Evolutionary conservation across 2,888 invertebrate species (phyloP).

Genomic region (Adela reaumurella): DNA sequence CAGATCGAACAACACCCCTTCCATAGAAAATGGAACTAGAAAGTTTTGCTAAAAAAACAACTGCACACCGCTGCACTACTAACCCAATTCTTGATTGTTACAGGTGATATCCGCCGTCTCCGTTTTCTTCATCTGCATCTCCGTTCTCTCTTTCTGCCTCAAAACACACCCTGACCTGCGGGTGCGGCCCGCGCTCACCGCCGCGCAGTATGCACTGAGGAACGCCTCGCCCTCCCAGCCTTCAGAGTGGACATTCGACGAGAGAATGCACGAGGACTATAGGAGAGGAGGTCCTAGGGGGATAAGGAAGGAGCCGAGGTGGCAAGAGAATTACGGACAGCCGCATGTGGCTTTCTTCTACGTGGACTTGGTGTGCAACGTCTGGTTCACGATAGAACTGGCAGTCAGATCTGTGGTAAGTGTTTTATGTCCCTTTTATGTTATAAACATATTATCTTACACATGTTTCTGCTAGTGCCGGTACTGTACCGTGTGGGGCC

Average conservation of each 20-base stretch:
- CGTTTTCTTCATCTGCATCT: conserved; percentile 94
- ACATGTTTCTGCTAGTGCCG: no score
- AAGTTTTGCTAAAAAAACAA: no score
- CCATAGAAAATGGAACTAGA: no score
- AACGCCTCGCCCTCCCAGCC: conserved; percentile 16
- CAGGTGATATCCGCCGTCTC: conserved; percentile 90
- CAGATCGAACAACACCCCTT: no score
- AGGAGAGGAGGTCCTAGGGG: conserved; percentile 14
- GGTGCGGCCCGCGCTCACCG: conserved; percentile 41
- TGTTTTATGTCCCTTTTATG: no score
- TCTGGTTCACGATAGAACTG: conserved; percentile 95
- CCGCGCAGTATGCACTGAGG: conserved; percentile 11
- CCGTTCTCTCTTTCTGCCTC: conserved; percentile 92
- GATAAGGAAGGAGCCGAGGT: conserved; percentile 24
- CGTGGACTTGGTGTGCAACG: conserved; percentile 89
- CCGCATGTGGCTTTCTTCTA: conserved; percentile 81
- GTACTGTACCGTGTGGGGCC: no score
- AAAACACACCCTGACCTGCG: conserved; percentile 91
- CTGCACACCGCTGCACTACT: neutral
- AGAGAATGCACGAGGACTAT: conserved; percentile 16
- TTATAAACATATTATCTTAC: no score
- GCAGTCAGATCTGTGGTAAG: conserved; percentile 82
- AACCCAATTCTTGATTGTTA: conserved; percentile 18
- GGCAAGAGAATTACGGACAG: conserved; percentile 53
- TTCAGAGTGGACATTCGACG: conserved; percentile 8